phyloP scores from a whole-genome alignment of 2,797 vertebrate species.

The Emydoidea blandingii region DNA sequence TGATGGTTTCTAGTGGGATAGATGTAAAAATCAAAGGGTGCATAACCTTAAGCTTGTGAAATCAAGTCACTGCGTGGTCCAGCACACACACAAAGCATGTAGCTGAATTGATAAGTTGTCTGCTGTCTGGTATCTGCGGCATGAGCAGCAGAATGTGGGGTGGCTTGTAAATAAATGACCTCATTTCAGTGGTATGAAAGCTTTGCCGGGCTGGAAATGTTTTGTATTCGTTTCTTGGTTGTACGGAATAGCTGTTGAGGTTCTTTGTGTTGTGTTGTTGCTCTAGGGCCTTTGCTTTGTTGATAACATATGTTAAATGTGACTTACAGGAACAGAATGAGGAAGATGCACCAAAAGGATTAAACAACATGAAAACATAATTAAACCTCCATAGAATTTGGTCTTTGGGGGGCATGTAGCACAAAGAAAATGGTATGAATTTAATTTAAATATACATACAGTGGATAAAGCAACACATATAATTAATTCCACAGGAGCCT shows the following conservation, averaged over 20 bases:
- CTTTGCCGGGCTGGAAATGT: conserved; percentile 48
- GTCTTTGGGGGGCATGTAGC: conserved; percentile 48
- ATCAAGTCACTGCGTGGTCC: background rate
- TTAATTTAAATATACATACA: conserved; percentile 30
- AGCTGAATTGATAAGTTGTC: conserved; percentile 3
- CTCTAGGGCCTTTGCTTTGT: conserved; percentile 55
- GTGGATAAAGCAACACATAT: conserved; percentile 33
- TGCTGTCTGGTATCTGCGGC: conserved; percentile 5
- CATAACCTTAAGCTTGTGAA: background rate
- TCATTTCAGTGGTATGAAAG: conserved; percentile 48
- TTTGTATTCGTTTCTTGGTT: conserved; percentile 66
- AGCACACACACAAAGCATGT: background rate
- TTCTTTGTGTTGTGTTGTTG: conserved; percentile 19
- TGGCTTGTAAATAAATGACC: conserved; percentile 65
- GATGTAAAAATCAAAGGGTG: background rate
- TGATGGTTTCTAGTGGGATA: background rate
- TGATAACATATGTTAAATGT: conserved; percentile 40
- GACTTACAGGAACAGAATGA: conserved; percentile 8
- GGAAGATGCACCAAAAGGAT: conserved; percentile 44
- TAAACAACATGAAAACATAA: conserved; percentile 55
- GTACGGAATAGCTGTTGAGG: conserved; percentile 39
- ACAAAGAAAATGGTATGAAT: conserved; percentile 30
- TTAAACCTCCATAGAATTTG: conserved; percentile 51
- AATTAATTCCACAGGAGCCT: conserved; percentile 22
- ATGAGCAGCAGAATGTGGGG: conserved; percentile 33